Evolutionary conservation across 2,888 invertebrate species (phyloP).

Genomic region (Eueremaeus valkanovi): DNA sequence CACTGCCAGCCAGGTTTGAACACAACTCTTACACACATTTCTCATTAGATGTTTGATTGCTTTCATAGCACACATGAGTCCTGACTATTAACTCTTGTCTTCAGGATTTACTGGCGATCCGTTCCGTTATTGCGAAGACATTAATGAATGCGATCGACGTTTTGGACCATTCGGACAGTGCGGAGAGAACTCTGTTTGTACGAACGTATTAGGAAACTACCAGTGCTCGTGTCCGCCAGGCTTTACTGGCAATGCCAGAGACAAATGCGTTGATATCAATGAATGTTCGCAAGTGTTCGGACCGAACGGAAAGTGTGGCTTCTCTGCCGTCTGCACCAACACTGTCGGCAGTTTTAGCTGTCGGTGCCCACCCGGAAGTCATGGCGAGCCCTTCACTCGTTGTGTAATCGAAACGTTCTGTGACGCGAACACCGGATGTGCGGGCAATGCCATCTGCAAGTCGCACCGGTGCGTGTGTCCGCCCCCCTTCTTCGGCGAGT

Average conservation of each 20-base stretch:
- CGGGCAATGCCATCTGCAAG: constrained; percentile 83
- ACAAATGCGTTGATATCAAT: constrained; percentile 59
- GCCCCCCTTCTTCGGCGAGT: constrained; percentile 83
- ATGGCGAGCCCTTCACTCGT: constrained; percentile 50
- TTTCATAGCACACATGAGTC: too few species aligned
- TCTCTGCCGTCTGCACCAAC: constrained; percentile 71
- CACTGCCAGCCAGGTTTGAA: constrained; percentile 69
- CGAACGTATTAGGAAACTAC: constrained; percentile 71
- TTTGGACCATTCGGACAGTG: constrained; percentile 76
- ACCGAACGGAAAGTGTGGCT: constrained; percentile 61
- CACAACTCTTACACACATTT: neutral
- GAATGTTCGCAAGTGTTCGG: constrained; percentile 48
- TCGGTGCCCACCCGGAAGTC: constrained; percentile 69
- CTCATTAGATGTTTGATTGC: neutral
- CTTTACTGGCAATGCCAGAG: constrained; percentile 69
- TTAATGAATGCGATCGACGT: constrained; percentile 79
- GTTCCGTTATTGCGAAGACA: constrained; percentile 54
- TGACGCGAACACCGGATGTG: constrained; percentile 69
- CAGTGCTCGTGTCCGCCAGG: constrained; percentile 75
- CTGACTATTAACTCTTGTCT: neutral
- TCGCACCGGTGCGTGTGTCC: constrained; percentile 78
- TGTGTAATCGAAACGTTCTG: constrained; percentile 58
- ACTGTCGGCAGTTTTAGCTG: constrained; percentile 74
- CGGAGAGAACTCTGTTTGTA: constrained; percentile 74
- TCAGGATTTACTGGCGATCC: constrained; percentile 63